Conservation (phyloP, 2,888 invertebrate species). For the Timandra comae region DNA sequence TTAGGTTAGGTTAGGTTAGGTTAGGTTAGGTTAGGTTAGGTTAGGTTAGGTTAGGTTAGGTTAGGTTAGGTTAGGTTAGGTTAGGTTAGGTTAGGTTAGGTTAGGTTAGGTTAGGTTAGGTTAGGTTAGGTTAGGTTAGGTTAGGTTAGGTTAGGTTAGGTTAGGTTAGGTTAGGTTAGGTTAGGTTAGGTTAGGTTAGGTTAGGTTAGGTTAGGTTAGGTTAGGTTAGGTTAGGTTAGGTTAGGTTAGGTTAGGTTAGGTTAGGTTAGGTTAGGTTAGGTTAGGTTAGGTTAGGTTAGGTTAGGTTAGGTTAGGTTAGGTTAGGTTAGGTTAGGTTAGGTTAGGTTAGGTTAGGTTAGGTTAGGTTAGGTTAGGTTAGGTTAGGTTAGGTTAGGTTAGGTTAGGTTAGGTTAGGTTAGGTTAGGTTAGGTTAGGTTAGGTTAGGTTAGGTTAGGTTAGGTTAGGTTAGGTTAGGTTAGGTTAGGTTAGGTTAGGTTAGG, state of each 20-base stretch:
- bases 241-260: slow-evolving; percentile 4
- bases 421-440: slow-evolving; percentile 4
- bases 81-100: slow-evolving; percentile 4
- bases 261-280: slow-evolving; percentile 4
- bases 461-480: slow-evolving; percentile 4
- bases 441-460: slow-evolving; percentile 4
- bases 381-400: slow-evolving; percentile 7
- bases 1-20: slow-evolving; percentile 4
- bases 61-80: slow-evolving; percentile 4
- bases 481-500: slow-evolving; percentile 4
- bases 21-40: slow-evolving; percentile 4
- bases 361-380: slow-evolving; percentile 8
- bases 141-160: slow-evolving; percentile 4
- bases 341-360: slow-evolving; percentile 8
- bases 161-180: slow-evolving; percentile 4
- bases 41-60: slow-evolving; percentile 4
- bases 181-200: slow-evolving; percentile 4
- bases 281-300: slow-evolving; percentile 4
- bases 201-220: slow-evolving; percentile 4
- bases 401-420: slow-evolving; percentile 4
- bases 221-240: slow-evolving; percentile 4
- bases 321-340: slow-evolving; percentile 7
- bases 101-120: slow-evolving; percentile 4
- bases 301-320: slow-evolving; percentile 3
- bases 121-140: slow-evolving; percentile 4